Conservation (phyloP, 2,888 invertebrate species). For the Muscina levida region DNA sequence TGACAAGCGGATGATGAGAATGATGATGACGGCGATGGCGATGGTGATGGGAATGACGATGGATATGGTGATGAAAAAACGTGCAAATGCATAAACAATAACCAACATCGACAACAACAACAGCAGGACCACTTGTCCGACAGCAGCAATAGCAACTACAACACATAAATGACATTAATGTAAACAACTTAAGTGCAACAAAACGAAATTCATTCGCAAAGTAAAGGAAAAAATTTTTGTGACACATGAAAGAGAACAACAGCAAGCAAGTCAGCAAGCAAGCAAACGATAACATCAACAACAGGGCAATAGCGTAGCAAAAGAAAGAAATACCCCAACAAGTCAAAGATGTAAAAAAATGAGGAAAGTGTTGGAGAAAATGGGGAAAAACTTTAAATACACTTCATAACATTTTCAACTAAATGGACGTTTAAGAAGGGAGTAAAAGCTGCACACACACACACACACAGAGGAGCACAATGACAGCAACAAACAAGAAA, state of each 20-base stretch:
- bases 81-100: constrained; percentile 67
- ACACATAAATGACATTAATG: constrained; percentile 61
- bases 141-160: neutral
- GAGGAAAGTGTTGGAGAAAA: constrained; percentile 6
- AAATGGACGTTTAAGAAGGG: constrained; percentile 49
- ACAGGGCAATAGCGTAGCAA: no score
- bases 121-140: constrained; percentile 45
- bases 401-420: constrained; percentile 53
- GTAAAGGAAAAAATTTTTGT: constrained; percentile 48
- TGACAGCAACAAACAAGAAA: constrained; percentile 38
- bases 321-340: constrained; percentile 35
- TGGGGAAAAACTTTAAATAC: constrained; percentile 58
- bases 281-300: neutral
- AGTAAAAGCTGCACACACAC: constrained; percentile 6
- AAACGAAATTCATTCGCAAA: constrained; percentile 16
- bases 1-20: neutral
- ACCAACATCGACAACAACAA: constrained; percentile 20
- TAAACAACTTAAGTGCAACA: constrained; percentile 61
- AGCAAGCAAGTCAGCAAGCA: constrained; percentile 24
- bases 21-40: constrained; percentile 1
- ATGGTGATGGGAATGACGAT: neutral
- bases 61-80: constrained; percentile 59
- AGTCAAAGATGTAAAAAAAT: constrained; percentile 1
- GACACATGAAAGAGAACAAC: constrained; percentile 60
- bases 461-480: constrained; percentile 35